Base-by-base conservation (phyloP, 2,888 invertebrate species). In the Bellardia pandia region DNA sequence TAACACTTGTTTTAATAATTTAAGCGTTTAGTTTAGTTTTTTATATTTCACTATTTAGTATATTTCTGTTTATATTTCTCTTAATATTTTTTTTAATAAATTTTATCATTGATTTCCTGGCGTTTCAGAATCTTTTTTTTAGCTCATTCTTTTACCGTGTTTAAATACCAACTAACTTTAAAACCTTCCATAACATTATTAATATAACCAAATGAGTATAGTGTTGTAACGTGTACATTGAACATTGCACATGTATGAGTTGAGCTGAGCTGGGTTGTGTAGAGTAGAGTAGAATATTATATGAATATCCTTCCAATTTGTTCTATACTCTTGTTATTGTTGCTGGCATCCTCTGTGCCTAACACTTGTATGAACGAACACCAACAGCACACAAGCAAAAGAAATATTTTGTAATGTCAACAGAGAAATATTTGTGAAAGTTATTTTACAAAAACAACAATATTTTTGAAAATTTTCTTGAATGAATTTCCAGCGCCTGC, bases 401-500 rank as follows among this genome's bases (percentile, higher is more conserved):
- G 16, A 40, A 75, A 53, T 68, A 75, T 81, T 75, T 79, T 75
- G 40, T 81, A 68, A 88, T 88, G 85, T 85, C 86, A 86, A 86
- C 88, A 85, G 82, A 86, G 88, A 85, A 79, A 72, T 77, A 64
- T 77, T 86, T 79, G 62, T 81, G 68, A 77, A 62, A 85, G 60
- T 81, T 87, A 77, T 81, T 77, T 84, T 42, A 72, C 56, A 62
- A 72, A 30, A 84, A 66, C 62, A 74, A 56, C 58, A 60, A 77
- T 30, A 66, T 58, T 56, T 78, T 80, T 68, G 76, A 74, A 82
- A 78, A 76, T 83, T 86, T 89, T 88, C 89, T 87, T 90, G 89
- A 90, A 90, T 90, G 90, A 90, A 90, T 81, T 90, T 90, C 90
- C 90, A 89, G 78, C 16, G 88, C 89, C 85, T 89, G 90, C 90